A percentile compares a stretch with the other conserved stretches of the same genome.
phyloP scores from a whole-genome alignment of 2,797 vertebrate species.

The Pristis pectinata region DNA sequence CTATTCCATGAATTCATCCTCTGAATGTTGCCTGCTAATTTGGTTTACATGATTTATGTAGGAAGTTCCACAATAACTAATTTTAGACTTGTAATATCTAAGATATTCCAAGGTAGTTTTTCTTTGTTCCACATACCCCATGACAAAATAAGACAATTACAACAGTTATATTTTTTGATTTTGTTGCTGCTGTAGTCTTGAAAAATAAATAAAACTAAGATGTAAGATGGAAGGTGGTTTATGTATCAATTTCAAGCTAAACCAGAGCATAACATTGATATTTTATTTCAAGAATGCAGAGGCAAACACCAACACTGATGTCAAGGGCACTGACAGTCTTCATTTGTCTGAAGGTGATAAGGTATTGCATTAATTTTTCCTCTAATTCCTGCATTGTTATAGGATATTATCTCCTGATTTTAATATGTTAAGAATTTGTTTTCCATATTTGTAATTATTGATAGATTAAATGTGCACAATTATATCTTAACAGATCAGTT shows the following conservation, averaged over 20 bases:
- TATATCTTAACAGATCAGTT: neutral
- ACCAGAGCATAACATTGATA: neutral
- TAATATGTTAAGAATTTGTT: neutral
- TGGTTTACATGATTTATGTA: too few species aligned
- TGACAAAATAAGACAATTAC: neutral
- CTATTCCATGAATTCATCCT: too few species aligned
- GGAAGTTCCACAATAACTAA: too few species aligned
- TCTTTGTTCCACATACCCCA: neutral
- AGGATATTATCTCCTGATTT: neutral
- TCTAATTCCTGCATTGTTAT: neutral
- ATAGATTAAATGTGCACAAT: neutral
- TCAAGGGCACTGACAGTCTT: neutral
- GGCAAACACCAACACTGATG: neutral
- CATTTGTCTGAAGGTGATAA: neutral
- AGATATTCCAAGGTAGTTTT: neutral
- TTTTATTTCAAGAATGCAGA: constrained; percentile 3
- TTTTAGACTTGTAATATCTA: too few species aligned
- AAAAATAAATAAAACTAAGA: neutral
- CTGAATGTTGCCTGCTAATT: too few species aligned
- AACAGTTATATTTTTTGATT: neutral
- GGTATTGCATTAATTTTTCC: neutral
- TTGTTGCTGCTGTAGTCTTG: neutral
- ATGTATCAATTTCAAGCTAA: neutral
- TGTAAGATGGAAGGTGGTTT: neutral
- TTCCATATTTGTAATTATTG: neutral